These are phyloP conservation scores for Mionectes macconnelli DNA, from an alignment of 2,113 vertebrate species.

Conservation along the genomic window DNA sequence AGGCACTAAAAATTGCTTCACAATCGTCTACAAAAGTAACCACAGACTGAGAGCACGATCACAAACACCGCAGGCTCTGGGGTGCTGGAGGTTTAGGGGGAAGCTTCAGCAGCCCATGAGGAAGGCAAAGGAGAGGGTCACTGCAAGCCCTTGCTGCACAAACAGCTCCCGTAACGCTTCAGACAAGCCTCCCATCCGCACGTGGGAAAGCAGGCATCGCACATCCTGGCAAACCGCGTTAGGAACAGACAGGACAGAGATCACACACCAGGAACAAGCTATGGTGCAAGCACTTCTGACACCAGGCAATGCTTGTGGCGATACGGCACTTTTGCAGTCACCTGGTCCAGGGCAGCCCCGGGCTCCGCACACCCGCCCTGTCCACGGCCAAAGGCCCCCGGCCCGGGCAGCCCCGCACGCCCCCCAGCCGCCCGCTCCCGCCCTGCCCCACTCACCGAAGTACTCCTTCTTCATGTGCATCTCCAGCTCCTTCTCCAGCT, in stretches of 20 bases:
- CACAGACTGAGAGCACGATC: fast-evolving
- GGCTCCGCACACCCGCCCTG: neutral
- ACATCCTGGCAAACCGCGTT: neutral
- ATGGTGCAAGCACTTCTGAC: neutral
- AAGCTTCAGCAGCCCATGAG: neutral
- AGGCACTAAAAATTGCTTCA: neutral
- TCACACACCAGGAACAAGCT: neutral
- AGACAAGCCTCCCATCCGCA: neutral
- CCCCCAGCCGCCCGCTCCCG: neutral
- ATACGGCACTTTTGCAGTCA: neutral
- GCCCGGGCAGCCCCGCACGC: neutral
- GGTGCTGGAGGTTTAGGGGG: neutral
- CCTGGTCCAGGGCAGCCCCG: neutral
- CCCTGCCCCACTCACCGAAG: conserved; percentile 83
- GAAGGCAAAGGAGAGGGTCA: neutral
- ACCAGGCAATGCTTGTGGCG: fast-evolving
- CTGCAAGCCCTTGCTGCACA: neutral
- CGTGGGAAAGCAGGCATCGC: neutral
- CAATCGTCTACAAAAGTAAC: fast-evolving
- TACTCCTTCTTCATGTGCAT: conserved; percentile 96
- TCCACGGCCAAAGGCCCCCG: neutral
- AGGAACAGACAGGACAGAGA: neutral
- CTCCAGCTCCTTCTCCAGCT: conserved; percentile 96
- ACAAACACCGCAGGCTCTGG: neutral
- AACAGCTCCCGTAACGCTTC: neutral